Base-by-base conservation (phyloP, 2,888 invertebrate species). In the Petrolisthes cinctipes region DNA sequence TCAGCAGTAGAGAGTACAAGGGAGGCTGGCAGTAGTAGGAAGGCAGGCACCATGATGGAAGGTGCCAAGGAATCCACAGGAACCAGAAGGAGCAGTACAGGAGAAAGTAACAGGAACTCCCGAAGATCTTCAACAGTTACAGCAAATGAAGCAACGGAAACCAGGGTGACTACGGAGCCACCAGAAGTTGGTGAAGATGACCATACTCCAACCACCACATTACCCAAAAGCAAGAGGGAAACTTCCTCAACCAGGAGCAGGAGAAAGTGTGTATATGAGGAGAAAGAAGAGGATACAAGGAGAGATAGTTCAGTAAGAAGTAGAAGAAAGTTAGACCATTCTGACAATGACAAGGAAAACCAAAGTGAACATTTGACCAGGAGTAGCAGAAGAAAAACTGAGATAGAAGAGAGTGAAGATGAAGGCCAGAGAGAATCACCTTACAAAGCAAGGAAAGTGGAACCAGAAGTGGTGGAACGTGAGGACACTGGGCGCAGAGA, bases 171-270 rank as follows among this genome's bases (percentile, higher is more conserved):
- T 37, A 37, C 2, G 37, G 37, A 37, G 37, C 37, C 37, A 37
- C 2, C 37, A 37, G 37, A 37, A 37, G 37, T 37, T 37, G 2
- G 37, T 61, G 61, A 61, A 61, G 61, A 17, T 9, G 71, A 71
- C 6, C 71, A 71, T 20, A 71, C 14, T 37, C 37, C 37, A 20
- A 71, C 71, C 6, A 14, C 71, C 20, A 17, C 79, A n/a, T 57
- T 73, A 61, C 78, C 87, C 79, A 88, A 81, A 81, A 88, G 83
- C 81, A 80, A 75, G 61, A 80, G 83, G 53, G 87, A 88, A 23
- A 54, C 84, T 37, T 83, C 81, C 3, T 76, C 86, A 54, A 86
- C 78, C 9, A 82, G 82, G 6, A 84, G 78, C 20, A 82, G 76
- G 20, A 82, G 76, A 66, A 82, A 75, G 20, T n/a, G 57, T 9